A percentile compares a stretch with the other conserved stretches of the same genome.
Evolutionary conservation across 1,140 invertebrate species (phyloP).

Genomic region (Drosophila pseudoananassae): DNA sequence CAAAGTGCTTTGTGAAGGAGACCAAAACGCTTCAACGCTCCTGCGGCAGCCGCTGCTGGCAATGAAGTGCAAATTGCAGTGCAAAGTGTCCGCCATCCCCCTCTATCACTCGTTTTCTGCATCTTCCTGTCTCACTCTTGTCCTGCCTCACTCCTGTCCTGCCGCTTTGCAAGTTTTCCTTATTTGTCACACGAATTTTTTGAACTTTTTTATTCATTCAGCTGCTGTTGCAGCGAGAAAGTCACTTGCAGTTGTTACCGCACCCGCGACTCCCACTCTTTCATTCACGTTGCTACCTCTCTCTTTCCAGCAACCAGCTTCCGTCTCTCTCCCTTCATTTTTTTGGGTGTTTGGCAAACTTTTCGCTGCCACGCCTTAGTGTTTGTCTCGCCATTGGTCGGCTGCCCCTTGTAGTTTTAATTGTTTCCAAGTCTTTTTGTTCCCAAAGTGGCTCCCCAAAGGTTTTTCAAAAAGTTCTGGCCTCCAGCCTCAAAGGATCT

Average conservation of each 20-base stretch:
- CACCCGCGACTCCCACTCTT: constrained; percentile 17
- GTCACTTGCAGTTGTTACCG: constrained; percentile 68
- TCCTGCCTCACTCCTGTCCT: constrained; percentile 1
- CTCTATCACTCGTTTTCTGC: background rate
- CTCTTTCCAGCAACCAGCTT: background rate
- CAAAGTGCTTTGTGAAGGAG: constrained; percentile 74
- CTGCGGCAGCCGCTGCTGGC: constrained; percentile 45
- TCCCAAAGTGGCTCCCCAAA: constrained; percentile 30
- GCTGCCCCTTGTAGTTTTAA: constrained; percentile 56
- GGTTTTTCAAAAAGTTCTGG: background rate
- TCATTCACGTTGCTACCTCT: background rate
- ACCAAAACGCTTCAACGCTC: constrained; percentile 66
- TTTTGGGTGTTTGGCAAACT: constrained; percentile 59
- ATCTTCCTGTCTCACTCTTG: background rate
- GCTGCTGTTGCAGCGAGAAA: constrained; percentile 41
- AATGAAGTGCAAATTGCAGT: constrained; percentile 81
- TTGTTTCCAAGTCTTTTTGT: constrained; percentile 62
- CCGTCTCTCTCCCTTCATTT: background rate
- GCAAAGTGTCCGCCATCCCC: constrained; percentile 62
- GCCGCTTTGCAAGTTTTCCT: constrained; percentile 68
- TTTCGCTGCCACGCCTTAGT: constrained; percentile 51
- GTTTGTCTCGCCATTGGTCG: constrained; percentile 54
- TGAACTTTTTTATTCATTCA: constrained; percentile 34
- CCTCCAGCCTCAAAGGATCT: constrained; percentile 1
- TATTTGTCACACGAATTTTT: constrained; percentile 73